A percentile compares a stretch with the other conserved stretches of the same genome.
phyloP scores from a whole-genome alignment of 2,888 invertebrate genomes.

The Phymatocera aterrima region DNA sequence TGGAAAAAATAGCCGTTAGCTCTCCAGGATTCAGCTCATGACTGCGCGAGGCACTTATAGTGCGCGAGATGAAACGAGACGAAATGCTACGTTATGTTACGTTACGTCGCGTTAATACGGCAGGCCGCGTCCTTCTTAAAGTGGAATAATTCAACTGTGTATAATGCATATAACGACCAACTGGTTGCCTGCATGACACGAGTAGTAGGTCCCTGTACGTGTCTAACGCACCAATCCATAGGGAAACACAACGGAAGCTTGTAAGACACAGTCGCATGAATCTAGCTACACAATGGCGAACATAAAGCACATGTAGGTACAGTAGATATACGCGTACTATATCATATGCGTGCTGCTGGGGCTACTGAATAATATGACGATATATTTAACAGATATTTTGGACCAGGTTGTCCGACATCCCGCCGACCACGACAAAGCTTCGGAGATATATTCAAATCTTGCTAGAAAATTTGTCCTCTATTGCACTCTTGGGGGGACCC shows the following conservation, averaged over 20 bases:
- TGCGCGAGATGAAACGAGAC: too few species aligned
- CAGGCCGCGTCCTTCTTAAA: background rate
- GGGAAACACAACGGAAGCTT: conserved; percentile 45
- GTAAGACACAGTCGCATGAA: conserved; percentile 49
- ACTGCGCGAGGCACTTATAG: conserved; percentile 18
- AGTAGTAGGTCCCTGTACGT: too few species aligned
- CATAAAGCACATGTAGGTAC: conserved; percentile 41
- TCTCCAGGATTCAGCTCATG: background rate
- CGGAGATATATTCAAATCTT: conserved; percentile 47
- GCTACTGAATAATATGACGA: conserved; percentile 63
- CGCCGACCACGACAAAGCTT: conserved; percentile 55
- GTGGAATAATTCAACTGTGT: conserved; percentile 38
- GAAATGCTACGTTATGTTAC: too few species aligned
- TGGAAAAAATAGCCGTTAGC: conserved; percentile 5
- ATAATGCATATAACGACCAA: too few species aligned
- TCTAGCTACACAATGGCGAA: conserved; percentile 49
- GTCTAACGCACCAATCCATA: background rate
- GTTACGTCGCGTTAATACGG: background rate
- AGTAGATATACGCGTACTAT: too few species aligned
- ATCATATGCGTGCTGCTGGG: conserved; percentile 14
- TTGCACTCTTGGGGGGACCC: conserved; percentile 7
- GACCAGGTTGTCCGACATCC: conserved; percentile 54
- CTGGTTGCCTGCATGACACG: too few species aligned
- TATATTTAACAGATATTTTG: conserved; percentile 51
- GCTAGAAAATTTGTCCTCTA: conserved; percentile 42